Base-by-base conservation (phyloP, 2,888 invertebrate species). In the Diachrysia chrysitis region DNA sequence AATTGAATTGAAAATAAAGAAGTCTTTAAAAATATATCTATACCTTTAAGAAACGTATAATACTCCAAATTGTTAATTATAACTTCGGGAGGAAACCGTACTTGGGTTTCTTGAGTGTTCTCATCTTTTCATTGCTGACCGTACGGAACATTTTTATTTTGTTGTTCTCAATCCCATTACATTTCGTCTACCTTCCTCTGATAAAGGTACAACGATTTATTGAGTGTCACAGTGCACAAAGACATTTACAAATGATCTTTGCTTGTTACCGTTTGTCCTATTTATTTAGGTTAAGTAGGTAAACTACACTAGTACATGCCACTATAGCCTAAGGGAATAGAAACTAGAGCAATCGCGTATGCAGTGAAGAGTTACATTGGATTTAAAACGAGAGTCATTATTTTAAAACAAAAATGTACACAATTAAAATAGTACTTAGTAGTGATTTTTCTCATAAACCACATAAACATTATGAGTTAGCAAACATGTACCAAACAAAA, bases 241-340 rank as follows among this genome's bases (percentile, higher is more conserved):
- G 67, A 76, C 76, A 12, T 62, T 71, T 71, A 75, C 71, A 75
- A 75, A 75, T 76, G 76, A 42, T 23, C 2, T 58, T 56, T 75
- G 66, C 76, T 74, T 75, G 71, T 71, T 71, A 71, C 61, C 63
- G 63, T 75, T 75, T 75, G 60, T 73, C 66, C 35, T 53, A 71
- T 70, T 53, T 37, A 51, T 51, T 51, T 51, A 51, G 48, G 48
- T 21, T 66, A 74, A 74, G 59, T 70, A 74, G 71, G 51, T 63
- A 61, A 25, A 55, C 63, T 55, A 66, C 42, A 56, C 63, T 60
- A 66, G 48, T 21, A 12, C 21, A 19, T 6, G 48, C 4, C 48
- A 12, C n/a, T 21, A 19, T 51, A 21, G 19, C 48, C 48, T 19
- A 19, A 12, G 48, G 19, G 10, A 51, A 51, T 51, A 51, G 48